Percentiles rank a stretch among this genome's conserved stretches.
Evolutionary conservation across 2,113 vertebrate species (phyloP).

Genomic region (Chroicocephalus ridibundus): DNA sequence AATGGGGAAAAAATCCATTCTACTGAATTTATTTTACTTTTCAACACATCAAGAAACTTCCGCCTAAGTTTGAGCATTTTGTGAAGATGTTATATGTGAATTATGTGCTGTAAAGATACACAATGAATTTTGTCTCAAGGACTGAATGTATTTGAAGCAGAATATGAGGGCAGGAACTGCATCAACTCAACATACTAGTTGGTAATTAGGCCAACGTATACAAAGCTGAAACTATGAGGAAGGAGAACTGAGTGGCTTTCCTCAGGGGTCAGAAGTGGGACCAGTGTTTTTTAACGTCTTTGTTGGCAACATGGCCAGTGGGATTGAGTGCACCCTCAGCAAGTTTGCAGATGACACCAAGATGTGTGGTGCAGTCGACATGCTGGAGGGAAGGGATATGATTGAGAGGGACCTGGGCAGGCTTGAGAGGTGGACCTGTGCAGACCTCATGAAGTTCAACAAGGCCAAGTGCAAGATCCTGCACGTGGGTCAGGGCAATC

Average conservation of each 20-base stretch:
- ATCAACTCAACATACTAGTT: neutral
- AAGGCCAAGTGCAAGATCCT: neutral
- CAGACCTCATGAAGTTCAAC: neutral
- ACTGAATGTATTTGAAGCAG: neutral
- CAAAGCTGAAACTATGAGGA: neutral
- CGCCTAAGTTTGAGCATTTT: neutral
- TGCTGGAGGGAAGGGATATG: neutral
- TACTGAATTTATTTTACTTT: neutral
- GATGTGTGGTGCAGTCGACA: neutral
- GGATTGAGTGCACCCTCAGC: neutral
- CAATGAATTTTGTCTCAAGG: neutral
- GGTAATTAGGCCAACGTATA: neutral
- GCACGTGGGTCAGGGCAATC: neutral
- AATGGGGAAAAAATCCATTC: rapidly evolving
- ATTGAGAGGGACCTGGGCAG: neutral
- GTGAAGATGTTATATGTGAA: neutral
- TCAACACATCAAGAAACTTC: neutral
- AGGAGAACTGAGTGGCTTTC: neutral
- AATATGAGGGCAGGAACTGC: neutral
- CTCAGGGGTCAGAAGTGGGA: neutral
- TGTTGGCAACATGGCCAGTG: neutral
- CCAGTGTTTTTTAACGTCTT: neutral
- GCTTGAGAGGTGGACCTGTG: neutral
- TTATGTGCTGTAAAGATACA: neutral
- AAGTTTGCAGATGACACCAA: neutral